Conservation (phyloP, 2,888 invertebrate genomes). For the Leptodirus hochenwartii region DNA sequence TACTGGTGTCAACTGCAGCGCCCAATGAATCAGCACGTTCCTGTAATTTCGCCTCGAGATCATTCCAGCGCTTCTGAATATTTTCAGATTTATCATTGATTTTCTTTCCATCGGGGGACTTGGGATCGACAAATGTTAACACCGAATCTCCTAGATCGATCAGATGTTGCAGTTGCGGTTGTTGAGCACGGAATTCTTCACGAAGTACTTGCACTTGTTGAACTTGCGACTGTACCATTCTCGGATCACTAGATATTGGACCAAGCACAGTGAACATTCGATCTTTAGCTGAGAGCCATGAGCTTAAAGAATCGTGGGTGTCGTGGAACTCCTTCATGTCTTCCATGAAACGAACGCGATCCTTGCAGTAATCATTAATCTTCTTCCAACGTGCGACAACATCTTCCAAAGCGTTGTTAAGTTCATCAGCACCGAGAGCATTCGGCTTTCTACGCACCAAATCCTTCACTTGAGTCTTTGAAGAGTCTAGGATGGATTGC, state of each 20-base stretch:
- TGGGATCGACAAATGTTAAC: conserved; percentile 35
- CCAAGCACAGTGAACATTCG: conserved; percentile 90
- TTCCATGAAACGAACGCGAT: conserved; percentile 40
- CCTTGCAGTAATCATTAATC: conserved; percentile 68
- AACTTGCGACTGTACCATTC: conserved; percentile 90
- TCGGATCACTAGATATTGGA: conserved; percentile 87
- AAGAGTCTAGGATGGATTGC: conserved; percentile 76
- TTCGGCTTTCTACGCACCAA: conserved; percentile 68
- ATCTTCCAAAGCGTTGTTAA: conserved; percentile 71
- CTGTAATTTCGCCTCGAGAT: conserved; percentile 55
- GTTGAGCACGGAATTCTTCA: conserved; percentile 87
- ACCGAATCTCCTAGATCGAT: conserved; percentile 65
- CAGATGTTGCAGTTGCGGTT: conserved; percentile 73
- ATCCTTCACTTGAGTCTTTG: conserved; percentile 76
- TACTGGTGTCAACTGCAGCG: conserved; percentile 80
- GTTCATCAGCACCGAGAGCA: conserved; percentile 63
- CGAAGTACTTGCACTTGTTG: conserved; percentile 88
- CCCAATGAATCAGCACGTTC: conserved; percentile 78
- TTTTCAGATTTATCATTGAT: conserved; percentile 53
- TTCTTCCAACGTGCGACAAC: conserved; percentile 72
- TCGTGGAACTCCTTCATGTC: conserved; percentile 87
- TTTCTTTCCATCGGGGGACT: conserved; percentile 41
- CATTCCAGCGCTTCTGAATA: conserved; percentile 63
- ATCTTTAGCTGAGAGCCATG: conserved; percentile 85
- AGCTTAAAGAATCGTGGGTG: conserved; percentile 62